phyloP scores from a whole-genome alignment of 1,140 invertebrate genomes.

The Argopecten irradians region DNA sequence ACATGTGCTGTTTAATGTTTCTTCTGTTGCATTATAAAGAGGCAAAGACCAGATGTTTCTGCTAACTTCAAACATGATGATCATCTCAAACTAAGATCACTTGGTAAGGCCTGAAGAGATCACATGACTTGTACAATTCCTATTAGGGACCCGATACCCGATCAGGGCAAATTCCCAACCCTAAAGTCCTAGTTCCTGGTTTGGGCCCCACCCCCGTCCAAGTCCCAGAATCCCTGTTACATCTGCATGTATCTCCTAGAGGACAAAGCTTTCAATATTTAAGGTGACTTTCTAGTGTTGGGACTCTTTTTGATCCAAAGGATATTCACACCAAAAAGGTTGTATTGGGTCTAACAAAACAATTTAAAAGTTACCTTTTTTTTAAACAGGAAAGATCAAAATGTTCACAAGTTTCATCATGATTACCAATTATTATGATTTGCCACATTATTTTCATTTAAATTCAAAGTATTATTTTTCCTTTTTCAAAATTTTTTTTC shows the following conservation, averaged over 20 bases:
- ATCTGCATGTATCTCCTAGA: not conserved
- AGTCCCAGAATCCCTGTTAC: not conserved
- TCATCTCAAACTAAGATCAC: too few relatives aligned
- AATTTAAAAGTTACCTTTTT: not conserved
- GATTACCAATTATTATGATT: not conserved
- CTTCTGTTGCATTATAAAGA: too few relatives aligned
- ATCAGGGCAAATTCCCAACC: not conserved
- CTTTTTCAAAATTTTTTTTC: too few relatives aligned
- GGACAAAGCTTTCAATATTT: not conserved
- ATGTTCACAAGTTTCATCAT: slow-evolving; percentile 4
- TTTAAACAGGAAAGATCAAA: not conserved
- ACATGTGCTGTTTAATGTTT: too few relatives aligned
- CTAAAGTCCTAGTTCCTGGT: not conserved
- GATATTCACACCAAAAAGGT: not conserved
- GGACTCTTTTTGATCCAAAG: not conserved
- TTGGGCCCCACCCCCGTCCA: not conserved
- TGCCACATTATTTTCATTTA: not conserved
- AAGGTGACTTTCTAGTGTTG: not conserved
- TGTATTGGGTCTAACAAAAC: not conserved
- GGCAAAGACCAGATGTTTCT: too few relatives aligned
- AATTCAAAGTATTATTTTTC: not conserved
- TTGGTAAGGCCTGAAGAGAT: too few relatives aligned
- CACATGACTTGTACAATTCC: not conserved
- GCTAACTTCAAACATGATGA: too few relatives aligned
- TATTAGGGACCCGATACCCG: not conserved